phyloP scores from a whole-genome alignment of 2,888 invertebrate genomes.

The Pocota personata region DNA sequence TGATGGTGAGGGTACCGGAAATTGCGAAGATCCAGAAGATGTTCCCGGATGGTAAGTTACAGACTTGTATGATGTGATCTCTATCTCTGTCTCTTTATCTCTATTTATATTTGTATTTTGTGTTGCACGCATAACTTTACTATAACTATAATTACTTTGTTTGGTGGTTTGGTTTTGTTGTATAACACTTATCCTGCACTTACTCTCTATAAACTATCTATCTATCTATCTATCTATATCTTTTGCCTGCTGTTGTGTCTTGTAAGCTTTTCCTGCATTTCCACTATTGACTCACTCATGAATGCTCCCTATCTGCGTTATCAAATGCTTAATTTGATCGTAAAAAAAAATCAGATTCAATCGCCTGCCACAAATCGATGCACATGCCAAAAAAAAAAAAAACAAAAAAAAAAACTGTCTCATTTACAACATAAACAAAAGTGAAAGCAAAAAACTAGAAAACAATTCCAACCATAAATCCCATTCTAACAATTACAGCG shows the following conservation, averaged over 20 bases:
- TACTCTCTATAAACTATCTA: slow-evolving; percentile 81
- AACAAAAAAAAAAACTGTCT: slow-evolving; percentile 36
- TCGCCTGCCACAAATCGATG: slow-evolving; percentile 59
- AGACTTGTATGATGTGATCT: slow-evolving; percentile 22
- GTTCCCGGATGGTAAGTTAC: slow-evolving; percentile 96
- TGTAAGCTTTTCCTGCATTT: slow-evolving; percentile 30
- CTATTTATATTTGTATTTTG: slow-evolving; percentile 76
- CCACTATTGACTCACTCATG: slow-evolving; percentile 1
- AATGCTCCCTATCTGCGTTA: slow-evolving; percentile 42
- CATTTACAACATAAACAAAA: slow-evolving; percentile 49
- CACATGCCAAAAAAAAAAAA: slow-evolving; percentile 50
- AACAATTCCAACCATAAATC: slow-evolving; percentile 65
- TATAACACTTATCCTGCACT: slow-evolving; percentile 79
- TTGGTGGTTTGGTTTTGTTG: slow-evolving; percentile 40
- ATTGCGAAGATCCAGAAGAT: slow-evolving; percentile 97
- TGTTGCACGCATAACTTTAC: slow-evolving; percentile 31
- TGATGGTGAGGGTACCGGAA: slow-evolving; percentile 93
- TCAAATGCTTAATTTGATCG: slow-evolving; percentile 32
- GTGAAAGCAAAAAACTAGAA: slow-evolving; percentile 40
- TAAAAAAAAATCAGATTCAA: slow-evolving; percentile 34
- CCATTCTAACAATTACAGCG: slow-evolving; percentile 87
- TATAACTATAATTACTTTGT: slow-evolving; percentile 4
- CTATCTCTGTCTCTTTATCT: slow-evolving; percentile 77
- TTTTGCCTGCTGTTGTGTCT: slow-evolving; percentile 11
- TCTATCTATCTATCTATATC: slow-evolving; percentile 77